Evolutionary conservation across 2,888 invertebrate species (phyloP).

Genomic region (Trachelus troglodyta): DNA sequence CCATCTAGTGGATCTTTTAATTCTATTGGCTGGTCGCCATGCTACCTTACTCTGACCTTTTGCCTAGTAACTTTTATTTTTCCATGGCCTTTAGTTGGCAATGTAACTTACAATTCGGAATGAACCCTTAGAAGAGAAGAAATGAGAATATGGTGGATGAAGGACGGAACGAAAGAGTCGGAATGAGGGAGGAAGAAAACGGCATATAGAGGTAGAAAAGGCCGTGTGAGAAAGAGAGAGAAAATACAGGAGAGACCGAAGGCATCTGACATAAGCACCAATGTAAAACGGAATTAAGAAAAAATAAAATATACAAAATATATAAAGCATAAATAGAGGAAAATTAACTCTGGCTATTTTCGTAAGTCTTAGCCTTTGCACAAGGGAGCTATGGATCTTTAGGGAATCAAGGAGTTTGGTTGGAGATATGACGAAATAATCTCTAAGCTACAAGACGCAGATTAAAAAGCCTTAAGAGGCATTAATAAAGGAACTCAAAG

Average conservation of each 20-base stretch:
- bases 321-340: too few relatives aligned
- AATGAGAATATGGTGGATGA: neutral
- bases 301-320: too few relatives aligned
- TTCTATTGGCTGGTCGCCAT: neutral
- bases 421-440: too few relatives aligned
- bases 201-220: conserved; percentile 5
- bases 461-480: too few relatives aligned
- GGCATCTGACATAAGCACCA: conserved; percentile 4
- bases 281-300: neutral
- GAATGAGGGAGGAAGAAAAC: neutral
- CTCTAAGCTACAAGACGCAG: too few relatives aligned
- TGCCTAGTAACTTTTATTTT: neutral
- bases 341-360: too few relatives aligned
- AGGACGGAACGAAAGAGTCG: neutral
- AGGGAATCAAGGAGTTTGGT: too few relatives aligned
- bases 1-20: neutral
- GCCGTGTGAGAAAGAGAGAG: neutral
- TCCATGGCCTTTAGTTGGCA: neutral
- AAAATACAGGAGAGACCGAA: conserved; percentile 9
- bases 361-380: too few relatives aligned
- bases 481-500: neutral
- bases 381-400: too few relatives aligned
- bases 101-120: neutral
- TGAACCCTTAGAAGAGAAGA: neutral
- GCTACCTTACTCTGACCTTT: neutral